These are phyloP conservation scores for Cirrhinus mrigala DNA, from an alignment of 2,797 vertebrate species.

Conservation along the genomic window DNA sequence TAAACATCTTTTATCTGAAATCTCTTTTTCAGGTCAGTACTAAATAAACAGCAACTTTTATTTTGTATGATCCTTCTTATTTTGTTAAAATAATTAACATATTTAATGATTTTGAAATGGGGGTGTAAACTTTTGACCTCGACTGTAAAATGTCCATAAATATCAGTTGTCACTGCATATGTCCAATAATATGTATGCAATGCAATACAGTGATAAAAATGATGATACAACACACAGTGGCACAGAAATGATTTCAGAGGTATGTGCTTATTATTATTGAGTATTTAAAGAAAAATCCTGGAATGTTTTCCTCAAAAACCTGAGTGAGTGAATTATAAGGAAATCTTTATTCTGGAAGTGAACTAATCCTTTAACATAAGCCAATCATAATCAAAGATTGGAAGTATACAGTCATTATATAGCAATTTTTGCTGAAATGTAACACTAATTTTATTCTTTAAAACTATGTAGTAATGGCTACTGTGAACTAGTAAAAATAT, in stretches of 20 bases:
- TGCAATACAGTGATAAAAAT: not conserved
- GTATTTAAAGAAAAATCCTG: not conserved
- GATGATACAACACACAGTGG: not conserved
- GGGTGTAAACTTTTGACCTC: too few relatives aligned
- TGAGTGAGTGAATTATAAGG: too few relatives aligned
- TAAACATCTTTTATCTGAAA: too few relatives aligned
- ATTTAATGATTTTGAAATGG: too few relatives aligned
- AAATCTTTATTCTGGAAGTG: too few relatives aligned
- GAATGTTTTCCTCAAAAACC: too few relatives aligned
- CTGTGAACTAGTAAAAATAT: not conserved
- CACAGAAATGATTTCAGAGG: not conserved
- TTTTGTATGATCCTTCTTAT: too few relatives aligned
- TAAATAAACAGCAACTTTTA: too few relatives aligned
- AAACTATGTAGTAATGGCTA: not conserved
- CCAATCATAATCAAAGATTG: not conserved
- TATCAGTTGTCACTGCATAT: not conserved
- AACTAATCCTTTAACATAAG: too few relatives aligned
- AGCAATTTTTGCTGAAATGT: not conserved
- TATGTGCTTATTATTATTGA: not conserved
- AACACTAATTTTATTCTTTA: too few relatives aligned
- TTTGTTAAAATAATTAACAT: too few relatives aligned
- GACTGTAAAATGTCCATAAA: not conserved
- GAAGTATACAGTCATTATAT: not conserved
- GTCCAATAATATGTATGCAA: not conserved
- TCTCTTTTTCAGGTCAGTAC: too few relatives aligned